phyloP scores from a whole-genome alignment of 2,113 vertebrate species.

The Microtus pennsylvanicus region DNA sequence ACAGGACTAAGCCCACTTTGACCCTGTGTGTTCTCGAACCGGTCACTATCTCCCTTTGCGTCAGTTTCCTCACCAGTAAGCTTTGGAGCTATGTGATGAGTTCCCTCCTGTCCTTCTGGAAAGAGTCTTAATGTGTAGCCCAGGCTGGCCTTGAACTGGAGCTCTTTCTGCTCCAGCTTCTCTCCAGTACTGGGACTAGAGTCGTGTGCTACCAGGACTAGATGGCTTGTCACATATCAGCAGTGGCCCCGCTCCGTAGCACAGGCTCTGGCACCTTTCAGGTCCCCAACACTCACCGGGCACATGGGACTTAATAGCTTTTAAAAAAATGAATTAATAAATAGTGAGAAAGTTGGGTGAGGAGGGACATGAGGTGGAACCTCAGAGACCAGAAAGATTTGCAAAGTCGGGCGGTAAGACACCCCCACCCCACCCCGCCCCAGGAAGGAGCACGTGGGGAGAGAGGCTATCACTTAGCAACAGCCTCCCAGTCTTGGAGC shows the following conservation, averaged over 20 bases:
- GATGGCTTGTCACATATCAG: neutral
- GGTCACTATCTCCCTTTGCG: neutral
- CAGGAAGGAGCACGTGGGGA: neutral
- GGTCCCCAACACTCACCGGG: neutral
- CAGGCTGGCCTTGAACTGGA: neutral
- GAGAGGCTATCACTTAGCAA: neutral
- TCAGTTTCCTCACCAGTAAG: neutral
- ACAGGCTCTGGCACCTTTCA: accelerated
- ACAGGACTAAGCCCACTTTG: too few species aligned
- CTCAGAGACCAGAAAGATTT: neutral
- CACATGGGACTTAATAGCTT: neutral
- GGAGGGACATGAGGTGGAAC: neutral
- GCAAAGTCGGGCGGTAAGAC: neutral
- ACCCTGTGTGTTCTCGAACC: neutral
- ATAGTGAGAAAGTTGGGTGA: neutral
- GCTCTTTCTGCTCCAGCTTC: neutral
- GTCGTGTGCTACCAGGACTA: neutral
- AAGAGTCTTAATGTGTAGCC: neutral
- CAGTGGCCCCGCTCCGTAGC: neutral
- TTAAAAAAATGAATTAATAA: neutral
- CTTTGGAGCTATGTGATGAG: neutral
- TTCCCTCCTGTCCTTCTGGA: neutral
- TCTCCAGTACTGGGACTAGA: neutral
- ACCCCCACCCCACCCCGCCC: neutral
- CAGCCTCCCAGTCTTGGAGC: too few species aligned